A percentile compares a stretch with the other conserved stretches of the same genome.
phyloP scores from a whole-genome alignment of 2,797 vertebrate genomes.

The Melanotaenia nigrans region DNA sequence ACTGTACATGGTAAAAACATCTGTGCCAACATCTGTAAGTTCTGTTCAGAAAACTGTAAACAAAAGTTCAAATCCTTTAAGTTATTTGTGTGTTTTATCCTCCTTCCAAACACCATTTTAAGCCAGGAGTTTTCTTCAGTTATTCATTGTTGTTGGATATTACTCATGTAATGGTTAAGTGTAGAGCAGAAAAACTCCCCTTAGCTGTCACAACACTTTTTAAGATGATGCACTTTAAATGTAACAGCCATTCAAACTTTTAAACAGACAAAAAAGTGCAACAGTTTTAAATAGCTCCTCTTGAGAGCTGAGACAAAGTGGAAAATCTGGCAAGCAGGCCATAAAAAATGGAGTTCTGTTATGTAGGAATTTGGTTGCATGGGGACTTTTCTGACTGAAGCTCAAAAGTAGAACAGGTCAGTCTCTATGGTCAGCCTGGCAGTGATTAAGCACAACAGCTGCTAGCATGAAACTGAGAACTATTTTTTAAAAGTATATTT shows the following conservation, averaged over 20 bases:
- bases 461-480: slow-evolving; percentile 9
- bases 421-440: slow-evolving; percentile 43
- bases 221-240: background rate
- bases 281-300: slow-evolving; percentile 20
- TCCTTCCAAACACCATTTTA: too few relatives aligned
- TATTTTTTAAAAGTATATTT: slow-evolving; percentile 27
- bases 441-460: slow-evolving; percentile 34
- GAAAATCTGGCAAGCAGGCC: slow-evolving; percentile 7
- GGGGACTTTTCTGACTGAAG: slow-evolving; percentile 32
- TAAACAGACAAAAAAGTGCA: slow-evolving; percentile 19
- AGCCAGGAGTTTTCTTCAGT: background rate
- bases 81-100: too few relatives aligned
- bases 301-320: slow-evolving; percentile 17
- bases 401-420: slow-evolving; percentile 51
- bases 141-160: background rate
- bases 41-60: background rate
- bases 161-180: background rate
- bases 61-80: background rate
- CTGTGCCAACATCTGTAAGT: too few relatives aligned
- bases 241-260: background rate
- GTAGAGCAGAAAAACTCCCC: background rate
- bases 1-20: too few relatives aligned
- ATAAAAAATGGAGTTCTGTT: slow-evolving; percentile 45
- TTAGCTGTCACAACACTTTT: background rate
- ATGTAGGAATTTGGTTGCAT: slow-evolving; percentile 36